Evolutionary conservation across 2,797 vertebrate genomes (phyloP), one percentile per base, ranked within the genome.

Genomic region (Neomorphus geoffroyi): DNA sequence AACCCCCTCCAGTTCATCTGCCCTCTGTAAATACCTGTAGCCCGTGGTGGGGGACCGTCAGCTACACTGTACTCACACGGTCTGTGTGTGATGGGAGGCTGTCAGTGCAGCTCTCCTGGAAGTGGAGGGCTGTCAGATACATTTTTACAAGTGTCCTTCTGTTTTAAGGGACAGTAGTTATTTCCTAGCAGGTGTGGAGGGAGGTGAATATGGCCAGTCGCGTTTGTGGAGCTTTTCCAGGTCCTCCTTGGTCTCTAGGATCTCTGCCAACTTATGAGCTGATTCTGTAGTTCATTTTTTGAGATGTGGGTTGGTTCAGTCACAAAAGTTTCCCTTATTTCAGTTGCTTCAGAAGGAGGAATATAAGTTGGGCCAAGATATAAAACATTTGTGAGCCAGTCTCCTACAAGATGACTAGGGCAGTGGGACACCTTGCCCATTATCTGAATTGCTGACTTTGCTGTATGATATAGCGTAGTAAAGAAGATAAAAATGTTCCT

Each of bases 21-120:
- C 21, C 18, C 27, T 9, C 54, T 8, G 16, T 23, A 28, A 1
- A 46, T 14, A 41, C 17, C 1, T 8, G 54, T 7, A 58, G 35
- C 11, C 73, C 22, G 1, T 4, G 43, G 30, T 7, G 9, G 84
- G 30, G 51, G 28, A 6, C 2, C 0, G 1, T n/a, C 39, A 6
- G 18, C 41, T 48, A 5, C 1, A 7, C 39, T 24, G n/a, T 21
- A 19, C 65, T 69, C 21, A 1, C 0, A 0, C 13, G 3, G 12
- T 26, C 18, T 10, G 12, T 6, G 8, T 2, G 13, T 13, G 57
- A 46, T 13, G 4, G 43, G 13, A 18, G 13, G 15, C 11, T 39
- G 0, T 22, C 0, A 3, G 30, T 2, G 18, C 14, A 9, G 61
- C 8, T 43, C 12, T 37, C 37, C 54, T 13, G 6, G 32, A 16